Percentiles rank a stretch among this genome's conserved stretches.
Evolutionary conservation across 2,113 vertebrate genomes (phyloP).

Genomic region (Ivindomyrus marchei): DNA sequence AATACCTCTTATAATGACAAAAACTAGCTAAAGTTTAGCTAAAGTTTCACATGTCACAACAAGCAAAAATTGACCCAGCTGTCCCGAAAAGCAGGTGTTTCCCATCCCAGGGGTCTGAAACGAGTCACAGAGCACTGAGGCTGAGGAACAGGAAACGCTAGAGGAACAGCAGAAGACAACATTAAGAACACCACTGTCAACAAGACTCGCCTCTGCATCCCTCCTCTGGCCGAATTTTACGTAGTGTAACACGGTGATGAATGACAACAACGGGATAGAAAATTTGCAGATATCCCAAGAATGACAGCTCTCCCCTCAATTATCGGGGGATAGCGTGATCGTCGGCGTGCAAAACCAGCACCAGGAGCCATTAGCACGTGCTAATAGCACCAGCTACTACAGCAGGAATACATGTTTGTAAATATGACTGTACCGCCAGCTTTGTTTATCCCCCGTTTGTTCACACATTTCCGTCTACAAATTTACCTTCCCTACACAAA

Average conservation of each 20-base stretch:
- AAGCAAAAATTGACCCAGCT: not conserved
- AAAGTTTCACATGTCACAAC: not conserved
- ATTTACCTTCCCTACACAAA: not conserved
- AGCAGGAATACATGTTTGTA: not conserved
- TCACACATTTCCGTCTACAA: not conserved
- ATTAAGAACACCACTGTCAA: not conserved
- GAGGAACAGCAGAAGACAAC: not conserved
- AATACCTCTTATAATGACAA: not conserved
- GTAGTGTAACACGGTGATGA: constrained; percentile 18
- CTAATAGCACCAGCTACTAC: constrained; percentile 32
- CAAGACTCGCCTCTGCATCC: not conserved
- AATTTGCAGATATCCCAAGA: constrained; percentile 32
- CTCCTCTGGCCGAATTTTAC: not conserved
- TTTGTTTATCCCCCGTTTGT: not conserved
- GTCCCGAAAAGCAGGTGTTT: not conserved
- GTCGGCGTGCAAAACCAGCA: constrained; percentile 54
- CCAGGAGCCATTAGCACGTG: constrained; percentile 55
- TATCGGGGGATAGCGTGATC: constrained; percentile 54
- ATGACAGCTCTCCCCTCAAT: constrained; percentile 57
- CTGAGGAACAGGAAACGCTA: not conserved
- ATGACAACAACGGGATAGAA: constrained; percentile 56
- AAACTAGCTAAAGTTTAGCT: too few species aligned
- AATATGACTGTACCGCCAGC: not conserved
- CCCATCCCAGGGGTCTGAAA: not conserved
- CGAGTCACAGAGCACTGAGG: not conserved